Base-by-base conservation (phyloP, 1,140 invertebrate genomes). In the Chironomus striatipennis region DNA sequence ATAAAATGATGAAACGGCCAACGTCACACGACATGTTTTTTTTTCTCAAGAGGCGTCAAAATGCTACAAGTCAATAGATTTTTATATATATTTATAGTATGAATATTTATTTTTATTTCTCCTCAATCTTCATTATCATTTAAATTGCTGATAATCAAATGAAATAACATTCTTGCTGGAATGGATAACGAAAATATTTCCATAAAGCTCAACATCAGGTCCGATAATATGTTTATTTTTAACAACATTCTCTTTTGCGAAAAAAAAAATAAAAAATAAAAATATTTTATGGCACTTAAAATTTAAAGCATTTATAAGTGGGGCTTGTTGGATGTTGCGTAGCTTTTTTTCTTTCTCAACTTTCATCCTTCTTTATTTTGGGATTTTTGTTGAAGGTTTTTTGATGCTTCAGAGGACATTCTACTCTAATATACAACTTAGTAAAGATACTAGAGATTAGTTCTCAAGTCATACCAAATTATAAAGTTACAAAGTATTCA, bases 201-300 rank as follows among this genome's bases (percentile, higher is more conserved):
- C 47, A 57, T 57, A 57, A 57, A n/a, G n/a, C 47, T 9, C 17
- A 21, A 20, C 47, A 57, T n/a, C 47, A 57, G 12, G 47, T 57
- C n/a, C 12, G 47, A 57, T 57, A 10, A 5, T 12, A n/a, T 57
- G 12, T 57, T 8, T 70, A 7, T 20, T 18, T 17, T 18, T 70
- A 20, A 70, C n/a, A 70, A 70, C 9, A 70, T 21, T 57, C 17
- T 20, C 18, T 20, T 70, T 57, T n/a, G 47, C 47, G 15, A 57
- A 34, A 15, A 5, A 70, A 18, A 57, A 57, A 34, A 15, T 12
- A 70, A 18, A 10, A 7, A 70, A 70, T 17, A 70, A 20, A 70
- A 20, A 70, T 70, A n/a, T 70, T 70, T 70, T 70, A 70, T 70
- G 64, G 64, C 18, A 67, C 64, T 67, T 34, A 34, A 34, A 34